Evolutionary conservation across 2,797 vertebrate genomes (phyloP), one percentile per base, ranked within the genome.

Genomic region (Amphiprion clarkii): DNA sequence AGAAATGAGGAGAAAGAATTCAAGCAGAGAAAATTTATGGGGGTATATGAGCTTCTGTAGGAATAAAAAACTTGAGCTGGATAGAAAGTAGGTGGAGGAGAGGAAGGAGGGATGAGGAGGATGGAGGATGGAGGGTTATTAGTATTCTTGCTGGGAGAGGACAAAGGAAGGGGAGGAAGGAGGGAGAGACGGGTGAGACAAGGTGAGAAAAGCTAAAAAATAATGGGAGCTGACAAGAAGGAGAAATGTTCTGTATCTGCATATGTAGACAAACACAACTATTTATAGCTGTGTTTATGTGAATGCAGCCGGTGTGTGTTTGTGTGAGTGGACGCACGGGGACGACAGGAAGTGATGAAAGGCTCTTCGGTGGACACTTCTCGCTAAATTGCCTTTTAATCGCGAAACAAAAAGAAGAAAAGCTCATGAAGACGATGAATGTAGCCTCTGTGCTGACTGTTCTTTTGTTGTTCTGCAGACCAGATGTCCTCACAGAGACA

Each of bases 11-110:
- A 88, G 74, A 71, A 85, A 78, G 60, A 82, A 82, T 67, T 81
- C 70, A 86, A 72, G 81, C 85, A 78, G 74, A 78, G 78, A 74
- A 70, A 75, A 87, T 86, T 74, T 84, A 82, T 88, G 85, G 72
- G 74, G 78, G 71, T 84, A 84, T 73, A 59, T 67, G 78, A 88
- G 78, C 77, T 73, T 82, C 74, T 73, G 67, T 65, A 61, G 72
- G 76, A 86, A 71, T 74, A 79, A 80, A 61, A 74, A 72, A 82
- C 13, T 27, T 44, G 5, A 90, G 67, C 81, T 75, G 83, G 54
- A n/a, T 48, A 1, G 63, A 40, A 42, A 71, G 70, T 69, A 44
- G 64, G 46, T 56, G 72, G 65, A 67, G 76, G 87, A 83, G 59
- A 73, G 48, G 48, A 36, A 46, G 44, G 58, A 9, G 60, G 74